Evolutionary conservation across 2,797 vertebrate species (phyloP), one percentile per base, ranked within the genome.

Genomic region (Pelobates cultripes): DNA sequence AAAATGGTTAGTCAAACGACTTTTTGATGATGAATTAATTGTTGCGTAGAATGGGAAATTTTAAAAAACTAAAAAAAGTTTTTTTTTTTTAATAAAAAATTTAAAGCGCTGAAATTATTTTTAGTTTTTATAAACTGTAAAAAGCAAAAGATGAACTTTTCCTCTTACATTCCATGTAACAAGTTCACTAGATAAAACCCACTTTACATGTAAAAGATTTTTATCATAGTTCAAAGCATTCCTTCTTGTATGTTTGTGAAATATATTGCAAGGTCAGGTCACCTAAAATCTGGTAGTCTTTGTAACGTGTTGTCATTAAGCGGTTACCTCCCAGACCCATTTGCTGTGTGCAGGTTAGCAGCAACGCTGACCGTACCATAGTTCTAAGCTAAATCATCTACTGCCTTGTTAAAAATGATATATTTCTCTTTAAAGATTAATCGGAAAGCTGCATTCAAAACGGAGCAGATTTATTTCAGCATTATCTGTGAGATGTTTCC

Each of bases 191-290:
- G 73, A 82, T 85, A 74, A 84, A 83, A 70, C 55, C 9, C 17
- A 60, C 57, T 71, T 87, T 79, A 75, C 63, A 61, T 69, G 51
- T 83, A 77, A 85, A 81, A 45, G 57, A 14, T 85, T 87, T 79
- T 84, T 80, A 82, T 86, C 44, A 66, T 81, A 53, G 69, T 89
- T 87, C 82, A 78, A 87, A 86, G 69, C 73, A 70, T 42, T 72
- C 86, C 85, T 85, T 57, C 68, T 85, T 0, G 0, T 84, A 70
- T 77, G 0, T 87, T 85, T 88, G n/a, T 69, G 64, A 86, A 80
- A 80, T 85, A 44, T 64, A 60, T 86, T 82, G 87, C 71, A 88
- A 86, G 81, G 75, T 88, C 82, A 86, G 84, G 61, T 81, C 68
- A 76, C 40, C 45, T 77, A 77, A 73, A 55, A 73, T 72, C n/a